A percentile compares a stretch with the other conserved stretches of the same genome.
phyloP scores from a whole-genome alignment of 2,797 vertebrate genomes.

The Eidolon dupreanum region DNA sequence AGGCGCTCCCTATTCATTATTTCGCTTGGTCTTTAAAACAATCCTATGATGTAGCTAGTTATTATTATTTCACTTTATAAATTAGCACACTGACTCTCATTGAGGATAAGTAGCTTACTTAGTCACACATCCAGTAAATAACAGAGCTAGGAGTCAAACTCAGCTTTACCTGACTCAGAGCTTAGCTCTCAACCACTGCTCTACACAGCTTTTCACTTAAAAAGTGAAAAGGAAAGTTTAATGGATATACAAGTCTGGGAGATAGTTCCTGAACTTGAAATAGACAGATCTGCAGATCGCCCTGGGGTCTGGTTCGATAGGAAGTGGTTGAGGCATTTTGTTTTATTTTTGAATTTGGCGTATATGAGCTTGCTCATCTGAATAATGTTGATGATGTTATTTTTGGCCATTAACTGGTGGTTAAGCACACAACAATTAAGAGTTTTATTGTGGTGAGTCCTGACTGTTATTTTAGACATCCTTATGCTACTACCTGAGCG shows the following conservation, averaged over 20 bases:
- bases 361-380: neutral
- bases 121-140: neutral
- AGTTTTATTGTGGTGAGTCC: neutral
- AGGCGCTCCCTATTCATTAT: neutral
- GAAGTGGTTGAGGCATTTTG: neutral
- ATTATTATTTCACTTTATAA: neutral
- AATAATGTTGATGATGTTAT: neutral
- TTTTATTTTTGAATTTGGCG: neutral
- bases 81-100: neutral
- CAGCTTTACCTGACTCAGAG: neutral
- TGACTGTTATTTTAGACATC: neutral
- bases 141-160: neutral
- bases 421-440: neutral
- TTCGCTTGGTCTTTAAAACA: neutral
- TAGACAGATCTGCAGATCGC: neutral
- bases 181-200: neutral
- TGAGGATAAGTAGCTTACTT: neutral
- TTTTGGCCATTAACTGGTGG: neutral
- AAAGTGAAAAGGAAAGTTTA: neutral
- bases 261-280: neutral
- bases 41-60: neutral
- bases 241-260: neutral
- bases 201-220: neutral
- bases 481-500: neutral
- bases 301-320: neutral